Conservation (phyloP, 2,113 vertebrate species). For the Mionectes macconnelli region DNA sequence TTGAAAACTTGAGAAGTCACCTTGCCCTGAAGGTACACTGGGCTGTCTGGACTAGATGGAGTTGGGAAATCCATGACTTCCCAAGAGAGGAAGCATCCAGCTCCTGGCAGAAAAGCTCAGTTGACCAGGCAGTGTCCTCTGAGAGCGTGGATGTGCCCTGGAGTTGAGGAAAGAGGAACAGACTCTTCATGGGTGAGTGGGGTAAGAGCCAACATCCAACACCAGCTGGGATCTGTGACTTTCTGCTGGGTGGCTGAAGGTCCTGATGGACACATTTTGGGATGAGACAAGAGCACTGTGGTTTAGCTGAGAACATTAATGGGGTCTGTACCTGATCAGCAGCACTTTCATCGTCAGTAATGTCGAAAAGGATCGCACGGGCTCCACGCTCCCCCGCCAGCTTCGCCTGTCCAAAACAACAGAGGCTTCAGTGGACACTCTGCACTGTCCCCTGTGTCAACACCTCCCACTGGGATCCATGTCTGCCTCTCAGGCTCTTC, state of each 20-base stretch:
- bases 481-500: background rate
- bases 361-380: slow-evolving; percentile 93
- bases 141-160: background rate
- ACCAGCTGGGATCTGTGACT: background rate
- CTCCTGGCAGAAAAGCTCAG: background rate
- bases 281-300: background rate
- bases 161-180: background rate
- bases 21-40: background rate
- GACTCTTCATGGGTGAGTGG: background rate
- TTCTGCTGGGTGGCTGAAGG: background rate
- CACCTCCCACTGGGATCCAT: accelerated
- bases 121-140: background rate
- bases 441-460: background rate
- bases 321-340: slow-evolving; percentile 82
- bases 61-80: background rate
- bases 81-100: background rate
- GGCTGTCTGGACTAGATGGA: background rate
- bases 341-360: slow-evolving; percentile 87
- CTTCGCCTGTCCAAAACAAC: slow-evolving; percentile 81
- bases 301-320: background rate
- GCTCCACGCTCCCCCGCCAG: slow-evolving; percentile 93
- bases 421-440: background rate
- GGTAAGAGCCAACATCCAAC: background rate
- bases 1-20: background rate
- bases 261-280: background rate